A percentile compares a stretch with the other conserved stretches of the same genome.
Conservation (phyloP, 2,888 invertebrate genomes). For the Acrobasis consociella region DNA sequence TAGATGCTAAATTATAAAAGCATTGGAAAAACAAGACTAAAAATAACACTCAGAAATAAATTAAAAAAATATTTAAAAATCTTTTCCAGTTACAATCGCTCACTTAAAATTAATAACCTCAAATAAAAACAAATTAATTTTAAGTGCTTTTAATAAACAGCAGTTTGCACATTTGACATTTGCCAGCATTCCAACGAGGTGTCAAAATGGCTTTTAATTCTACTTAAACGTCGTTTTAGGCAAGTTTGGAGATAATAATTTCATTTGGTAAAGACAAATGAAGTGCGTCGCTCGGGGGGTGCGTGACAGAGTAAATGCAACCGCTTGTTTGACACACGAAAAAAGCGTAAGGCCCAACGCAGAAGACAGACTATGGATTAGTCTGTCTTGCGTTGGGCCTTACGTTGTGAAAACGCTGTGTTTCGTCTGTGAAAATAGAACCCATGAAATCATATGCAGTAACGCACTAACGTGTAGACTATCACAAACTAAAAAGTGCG, state of each 20-base stretch:
- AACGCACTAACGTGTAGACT: too few species aligned
- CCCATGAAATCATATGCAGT: too few species aligned
- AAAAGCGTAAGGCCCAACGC: too few species aligned
- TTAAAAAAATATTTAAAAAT: neutral
- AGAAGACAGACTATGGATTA: too few species aligned
- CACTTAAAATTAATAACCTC: conserved; percentile 13
- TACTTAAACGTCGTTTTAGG: conserved; percentile 45
- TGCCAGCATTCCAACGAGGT: conserved; percentile 34
- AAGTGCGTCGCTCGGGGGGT: conserved; percentile 33
- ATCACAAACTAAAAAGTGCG: too few species aligned
- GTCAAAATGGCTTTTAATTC: conserved; percentile 33
- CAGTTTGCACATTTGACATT: conserved; percentile 12
- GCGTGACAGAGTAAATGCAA: conserved; percentile 21
- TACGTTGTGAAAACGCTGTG: too few species aligned
- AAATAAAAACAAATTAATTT: neutral
- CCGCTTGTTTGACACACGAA: neutral
- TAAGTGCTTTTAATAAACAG: neutral
- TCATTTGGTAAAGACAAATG: conserved; percentile 54
- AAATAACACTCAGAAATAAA: neutral
- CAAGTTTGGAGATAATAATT: conserved; percentile 40
- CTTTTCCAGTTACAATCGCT: conserved; percentile 16
- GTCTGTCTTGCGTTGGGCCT: too few species aligned
- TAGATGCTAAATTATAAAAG: too few species aligned
- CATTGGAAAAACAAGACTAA: too few species aligned
- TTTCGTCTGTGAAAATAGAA: too few species aligned